phyloP scores from a whole-genome alignment of 2,888 invertebrate genomes.

The Plagodis dolabraria region DNA sequence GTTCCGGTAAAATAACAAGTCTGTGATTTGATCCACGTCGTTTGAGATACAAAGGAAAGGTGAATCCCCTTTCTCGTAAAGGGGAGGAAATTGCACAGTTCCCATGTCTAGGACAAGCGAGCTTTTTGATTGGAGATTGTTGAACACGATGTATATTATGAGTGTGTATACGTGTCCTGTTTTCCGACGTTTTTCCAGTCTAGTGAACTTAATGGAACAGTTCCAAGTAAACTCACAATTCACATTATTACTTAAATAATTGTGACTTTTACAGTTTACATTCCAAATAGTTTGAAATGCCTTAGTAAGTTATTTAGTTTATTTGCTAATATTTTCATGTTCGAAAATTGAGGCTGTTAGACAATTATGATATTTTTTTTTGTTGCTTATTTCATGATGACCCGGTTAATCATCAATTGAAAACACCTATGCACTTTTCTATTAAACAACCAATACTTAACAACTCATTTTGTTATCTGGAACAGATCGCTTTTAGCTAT shows the following conservation, averaged over 20 bases:
- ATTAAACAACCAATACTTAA: too few species aligned
- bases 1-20: slow-evolving; percentile 25
- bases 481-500: too few species aligned
- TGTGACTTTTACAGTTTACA: slow-evolving; percentile 22
- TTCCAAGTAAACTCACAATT: slow-evolving; percentile 20
- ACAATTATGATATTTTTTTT: too few species aligned
- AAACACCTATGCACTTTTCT: too few species aligned
- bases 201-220: slow-evolving; percentile 24
- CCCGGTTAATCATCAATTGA: too few species aligned
- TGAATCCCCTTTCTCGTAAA: slow-evolving; percentile 35
- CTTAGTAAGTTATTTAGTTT: too few species aligned
- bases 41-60: slow-evolving; percentile 31
- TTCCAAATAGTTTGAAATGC: not conserved
- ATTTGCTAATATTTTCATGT: too few species aligned
- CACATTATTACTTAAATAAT: slow-evolving; percentile 19
- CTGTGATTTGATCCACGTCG: slow-evolving; percentile 28
- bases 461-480: too few species aligned
- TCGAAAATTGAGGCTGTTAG: too few species aligned
- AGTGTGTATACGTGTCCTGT: slow-evolving; percentile 5
- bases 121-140: slow-evolving; percentile 33
- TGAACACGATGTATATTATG: slow-evolving; percentile 5
- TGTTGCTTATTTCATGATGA: too few species aligned
- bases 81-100: slow-evolving; percentile 40
- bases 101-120: slow-evolving; percentile 34
- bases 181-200: slow-evolving; percentile 25